phyloP scores from a whole-genome alignment of 2,888 invertebrate species.

The Augiades crinisus region DNA sequence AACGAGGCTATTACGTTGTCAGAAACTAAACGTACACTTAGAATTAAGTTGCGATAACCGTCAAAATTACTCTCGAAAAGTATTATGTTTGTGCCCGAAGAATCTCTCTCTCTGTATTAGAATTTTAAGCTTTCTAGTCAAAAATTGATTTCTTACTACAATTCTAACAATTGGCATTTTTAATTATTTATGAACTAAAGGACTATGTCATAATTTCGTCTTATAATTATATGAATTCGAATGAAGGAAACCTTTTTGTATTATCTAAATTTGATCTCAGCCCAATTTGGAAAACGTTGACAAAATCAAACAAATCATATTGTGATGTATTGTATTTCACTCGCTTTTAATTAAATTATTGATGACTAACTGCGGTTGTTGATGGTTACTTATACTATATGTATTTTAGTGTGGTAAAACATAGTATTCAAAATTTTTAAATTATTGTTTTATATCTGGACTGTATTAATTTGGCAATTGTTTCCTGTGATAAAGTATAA shows the following conservation, averaged over 20 bases:
- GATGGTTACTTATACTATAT: background rate
- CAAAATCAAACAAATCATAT: background rate
- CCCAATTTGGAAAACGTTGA: background rate
- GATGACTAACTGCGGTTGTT: background rate
- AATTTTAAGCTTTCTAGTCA: conserved; percentile 76
- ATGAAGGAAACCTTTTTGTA: conserved; percentile 12
- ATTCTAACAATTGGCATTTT: conserved; percentile 36
- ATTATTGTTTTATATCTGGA: conserved; percentile 3
- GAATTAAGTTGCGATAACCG: conserved; percentile 53
- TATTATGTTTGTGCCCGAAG: conserved; percentile 70
- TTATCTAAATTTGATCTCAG: conserved; percentile 25
- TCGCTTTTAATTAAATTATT: background rate
- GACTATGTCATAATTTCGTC: conserved; percentile 6
- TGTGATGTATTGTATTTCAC: conserved; percentile 1
- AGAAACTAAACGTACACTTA: conserved; percentile 54
- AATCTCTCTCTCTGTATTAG: conserved; percentile 80
- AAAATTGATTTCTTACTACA: conserved; percentile 66
- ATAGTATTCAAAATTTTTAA: background rate
- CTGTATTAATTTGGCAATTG: conserved; percentile 44
- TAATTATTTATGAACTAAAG: conserved; percentile 12
- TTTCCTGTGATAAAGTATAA: conserved; percentile 63
- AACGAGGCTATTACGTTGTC: conserved; percentile 66
- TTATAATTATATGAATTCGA: conserved; percentile 5
- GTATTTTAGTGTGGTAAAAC: background rate
- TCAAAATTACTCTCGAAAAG: conserved; percentile 60